Base-by-base conservation (phyloP, 2,113 vertebrate species). In the Burhinus bistriatus region DNA sequence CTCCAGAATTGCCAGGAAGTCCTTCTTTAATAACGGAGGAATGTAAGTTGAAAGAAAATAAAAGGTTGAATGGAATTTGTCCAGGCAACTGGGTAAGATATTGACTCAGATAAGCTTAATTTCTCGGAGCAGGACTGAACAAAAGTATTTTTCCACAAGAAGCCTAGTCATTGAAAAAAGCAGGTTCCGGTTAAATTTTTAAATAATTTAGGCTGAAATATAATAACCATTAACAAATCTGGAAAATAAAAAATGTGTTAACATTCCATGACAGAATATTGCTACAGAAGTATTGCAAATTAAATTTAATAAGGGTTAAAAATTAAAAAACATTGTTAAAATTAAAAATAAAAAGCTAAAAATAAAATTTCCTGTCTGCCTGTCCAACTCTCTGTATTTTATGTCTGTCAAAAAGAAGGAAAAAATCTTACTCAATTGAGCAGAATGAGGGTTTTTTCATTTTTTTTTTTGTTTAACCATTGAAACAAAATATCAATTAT, bases 401-500 rank as follows among this genome's bases (percentile, higher is more conserved):
- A 27, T 34, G 18, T 20, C 55, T 92, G 30, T 12, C 20, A 59
- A 69, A 78, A 85, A 5, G 4, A 83, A 75, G 29, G 29, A 32
- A 47, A 61, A 92, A 4, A 6, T 30, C 26, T 65, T 21, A n/a
- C 10, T 71, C 36, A 72, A 81, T 57, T 62, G 14, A 87, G 51
- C 9, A 21, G 42, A 92, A 55, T 2, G 3, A 44, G 3, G 32
- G 4, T 1, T 5, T 16, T 19, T 32, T 32, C 20, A 4, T 6
- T 51, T 54, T 51, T 54, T 51, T 54, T 25, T 20, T 40, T 36
- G 9, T 40, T 45, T 42, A 90, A 73, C 11, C 15, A 18, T 18
- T n/a, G 22, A 73, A 90, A 62, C 25, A 79, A 83, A 80, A 79
- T 15, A 27, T 44, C 44, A 69, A 68, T 91, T 95, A 87, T 94